phyloP scores from a whole-genome alignment of 2,113 vertebrate species.

The zebrafish (Danio rerio) region GRCz12tu NC_133200.1:11157501-11158000 shows the following conservation, averaged over 20 bases:
- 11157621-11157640: constrained; percentile 8
- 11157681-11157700: constrained; percentile 33
- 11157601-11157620: no score
- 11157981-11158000: constrained; percentile 73
- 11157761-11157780: background rate
- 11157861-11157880: constrained; percentile 57
- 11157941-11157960: constrained; percentile 67
- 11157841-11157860: constrained; percentile 50
- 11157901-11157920: constrained; percentile 61
- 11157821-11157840: constrained; percentile 47
- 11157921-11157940: constrained; percentile 71
- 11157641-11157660: background rate
- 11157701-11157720: constrained; percentile 10
- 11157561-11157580: no score
- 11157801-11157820: background rate
- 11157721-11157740: constrained; percentile 4
- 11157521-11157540: no score
- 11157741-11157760: constrained; percentile 39
- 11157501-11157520: no score
- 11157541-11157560: no score
- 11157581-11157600: no score
- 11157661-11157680: constrained; percentile 10
- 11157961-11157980: constrained; percentile 76
- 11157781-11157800: constrained; percentile 36
- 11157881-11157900: constrained; percentile 62